Evolutionary conservation across 92 coral and sea anemone genomes (phyloP).

Genomic region (Actinernus sp.): DNA sequence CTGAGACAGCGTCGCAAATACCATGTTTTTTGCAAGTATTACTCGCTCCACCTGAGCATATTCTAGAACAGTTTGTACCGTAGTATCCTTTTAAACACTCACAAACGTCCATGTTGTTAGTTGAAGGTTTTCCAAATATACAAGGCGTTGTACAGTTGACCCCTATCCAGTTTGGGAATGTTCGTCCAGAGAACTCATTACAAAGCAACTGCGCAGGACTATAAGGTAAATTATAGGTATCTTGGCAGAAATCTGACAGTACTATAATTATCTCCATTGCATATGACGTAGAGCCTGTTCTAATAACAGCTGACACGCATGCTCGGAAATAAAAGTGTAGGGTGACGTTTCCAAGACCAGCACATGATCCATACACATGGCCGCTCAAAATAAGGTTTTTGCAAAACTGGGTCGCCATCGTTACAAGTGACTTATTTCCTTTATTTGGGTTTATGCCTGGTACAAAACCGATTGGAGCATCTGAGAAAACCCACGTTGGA

Average conservation of each 20-base stretch:
- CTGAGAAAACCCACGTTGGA: constrained; percentile 67
- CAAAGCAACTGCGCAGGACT: constrained; percentile 70
- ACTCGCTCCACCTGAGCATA: constrained; percentile 62
- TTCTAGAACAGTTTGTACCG: constrained; percentile 49
- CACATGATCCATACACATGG: constrained; percentile 28
- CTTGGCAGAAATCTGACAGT: constrained; percentile 56
- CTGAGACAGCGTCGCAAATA: constrained; percentile 35
- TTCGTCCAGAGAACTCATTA: constrained; percentile 54
- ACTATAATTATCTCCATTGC: constrained; percentile 50
- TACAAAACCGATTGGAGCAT: constrained; percentile 48
- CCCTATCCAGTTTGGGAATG: constrained; percentile 75
- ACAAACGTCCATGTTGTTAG: constrained; percentile 33
- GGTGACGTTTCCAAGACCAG: constrained; percentile 36
- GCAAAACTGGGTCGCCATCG: constrained; percentile 40
- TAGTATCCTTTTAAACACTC: constrained; percentile 60
- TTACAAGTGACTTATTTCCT: constrained; percentile 29
- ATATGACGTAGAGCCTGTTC: constrained; percentile 32
- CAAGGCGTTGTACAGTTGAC: constrained; percentile 44
- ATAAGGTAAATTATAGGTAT: constrained; percentile 15
- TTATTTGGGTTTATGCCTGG: constrained; percentile 20
- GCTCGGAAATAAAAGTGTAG: constrained; percentile 43
- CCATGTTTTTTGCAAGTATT: constrained; percentile 63
- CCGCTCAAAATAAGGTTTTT: constrained; percentile 34
- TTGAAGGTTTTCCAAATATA: constrained; percentile 48
- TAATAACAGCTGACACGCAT: constrained; percentile 42